Evolutionary conservation across 2,113 vertebrate species (phyloP), one percentile per base, ranked within the genome.

Genomic region (Mus spicilegus): DNA sequence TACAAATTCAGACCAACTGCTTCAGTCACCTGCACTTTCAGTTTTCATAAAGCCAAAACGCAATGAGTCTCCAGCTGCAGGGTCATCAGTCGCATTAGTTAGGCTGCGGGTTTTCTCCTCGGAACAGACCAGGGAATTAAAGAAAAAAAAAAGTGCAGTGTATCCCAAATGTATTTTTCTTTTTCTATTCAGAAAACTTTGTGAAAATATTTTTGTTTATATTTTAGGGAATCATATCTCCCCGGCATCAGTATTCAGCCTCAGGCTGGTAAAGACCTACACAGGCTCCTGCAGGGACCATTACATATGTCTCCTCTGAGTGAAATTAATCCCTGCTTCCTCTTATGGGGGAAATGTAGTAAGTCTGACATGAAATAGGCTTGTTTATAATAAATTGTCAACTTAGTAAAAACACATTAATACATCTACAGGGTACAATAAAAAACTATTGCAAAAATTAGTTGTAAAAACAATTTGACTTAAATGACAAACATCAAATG

Each of bases 391-490:
- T 97, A 95, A 92, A 30, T 78, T 46, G 76, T 95, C 61, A 90
- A 91, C 78, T 82, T 94, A 73, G 97, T 97, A 97, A 98, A 98
- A 98, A 89, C 97, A 98, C 93, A 96, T 97, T 95, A 97, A 75
- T 92, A 95, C 56, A 96, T 87, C 96, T 97, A 24, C 7, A 94
- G 80, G 93, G 84, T 90, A 96, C 12, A 95, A 56, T 90, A 89
- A 97, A 97, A 97, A 97, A 81, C 76, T 89, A 93, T 96, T 94
- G 85, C 67, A 96, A 97, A 98, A 96, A 75, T 97, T 98, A 98
- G 95, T 96, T 98, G 96, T 96, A 97, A 98, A 98, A 98, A 98
- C 90, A 0, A 0, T 97, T 78, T 77, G 67, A 86, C 97, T 97
- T 93, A 90, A 87, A 95, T 85, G 63, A 94, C 69, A 88, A 96